A percentile compares a stretch with the other conserved stretches of the same genome.
phyloP scores from a whole-genome alignment of 1,140 invertebrate species.

The Drosophila bocki region DNA sequence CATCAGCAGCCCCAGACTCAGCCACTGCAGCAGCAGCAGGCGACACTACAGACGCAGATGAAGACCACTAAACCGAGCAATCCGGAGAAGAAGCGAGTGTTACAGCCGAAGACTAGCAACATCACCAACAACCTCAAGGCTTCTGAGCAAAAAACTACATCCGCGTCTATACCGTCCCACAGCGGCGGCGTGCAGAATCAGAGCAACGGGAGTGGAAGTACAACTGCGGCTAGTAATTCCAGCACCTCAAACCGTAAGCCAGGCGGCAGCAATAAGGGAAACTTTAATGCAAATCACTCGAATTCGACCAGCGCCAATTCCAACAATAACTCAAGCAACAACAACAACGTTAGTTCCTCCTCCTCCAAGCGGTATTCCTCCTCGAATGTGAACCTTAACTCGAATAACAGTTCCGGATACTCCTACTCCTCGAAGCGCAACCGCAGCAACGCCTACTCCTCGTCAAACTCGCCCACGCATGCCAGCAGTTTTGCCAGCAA shows the following conservation, averaged over 20 bases:
- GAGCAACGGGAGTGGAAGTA: slow-evolving; percentile 22
- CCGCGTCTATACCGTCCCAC: slow-evolving; percentile 8
- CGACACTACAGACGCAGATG: slow-evolving; percentile 27
- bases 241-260: slow-evolving; percentile 49
- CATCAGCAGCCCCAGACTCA: slow-evolving; percentile 36
- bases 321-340: slow-evolving; percentile 59
- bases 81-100: slow-evolving; percentile 58
- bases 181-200: slow-evolving; percentile 24
- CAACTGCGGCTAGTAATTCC: slow-evolving; percentile 17
- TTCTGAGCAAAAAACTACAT: slow-evolving; percentile 20
- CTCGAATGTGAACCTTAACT: slow-evolving; percentile 69
- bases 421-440: slow-evolving; percentile 79
- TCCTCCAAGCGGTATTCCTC: slow-evolving; percentile 79
- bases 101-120: slow-evolving; percentile 41
- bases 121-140: slow-evolving; percentile 17
- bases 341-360: slow-evolving; percentile 77
- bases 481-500: slow-evolving; percentile 56
- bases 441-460: slow-evolving; percentile 58
- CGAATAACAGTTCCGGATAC: slow-evolving; percentile 68
- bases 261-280: slow-evolving; percentile 24
- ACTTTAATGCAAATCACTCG: slow-evolving; percentile 56
- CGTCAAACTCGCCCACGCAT: slow-evolving; percentile 70
- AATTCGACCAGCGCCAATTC: slow-evolving; percentile 43
- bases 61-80: slow-evolving; percentile 35
- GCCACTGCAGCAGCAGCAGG: slow-evolving; percentile 17